These are phyloP conservation scores for Thymelicus sylvestris DNA, from an alignment of 2,888 invertebrate genomes.

Conservation along the genomic window DNA sequence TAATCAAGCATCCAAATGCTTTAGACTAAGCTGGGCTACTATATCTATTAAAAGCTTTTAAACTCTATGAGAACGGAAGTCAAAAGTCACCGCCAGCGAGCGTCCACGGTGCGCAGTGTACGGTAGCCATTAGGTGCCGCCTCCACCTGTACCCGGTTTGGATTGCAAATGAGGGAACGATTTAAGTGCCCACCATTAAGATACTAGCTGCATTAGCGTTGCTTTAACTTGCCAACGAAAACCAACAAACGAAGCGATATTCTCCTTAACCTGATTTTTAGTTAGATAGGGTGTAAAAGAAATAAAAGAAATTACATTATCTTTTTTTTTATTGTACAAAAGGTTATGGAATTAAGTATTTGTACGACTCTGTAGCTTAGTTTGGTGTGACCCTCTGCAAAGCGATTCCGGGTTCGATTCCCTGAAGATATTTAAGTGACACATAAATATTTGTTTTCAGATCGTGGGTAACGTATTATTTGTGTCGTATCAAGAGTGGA, in stretches of 20 bases:
- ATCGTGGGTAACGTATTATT: too few species aligned
- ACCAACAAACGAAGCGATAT: background rate
- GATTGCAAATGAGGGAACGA: conserved; percentile 1
- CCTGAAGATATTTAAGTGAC: too few species aligned
- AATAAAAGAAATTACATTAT: too few species aligned
- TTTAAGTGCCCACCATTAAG: conserved; percentile 3
- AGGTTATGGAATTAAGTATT: too few species aligned
- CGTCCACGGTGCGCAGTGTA: too few species aligned
- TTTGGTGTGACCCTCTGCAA: too few species aligned
- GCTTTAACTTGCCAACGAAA: background rate
- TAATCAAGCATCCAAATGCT: too few species aligned
- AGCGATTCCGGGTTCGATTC: too few species aligned
- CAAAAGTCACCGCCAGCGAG: background rate
- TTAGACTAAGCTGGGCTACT: background rate
- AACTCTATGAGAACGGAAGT: background rate
- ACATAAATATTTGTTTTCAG: too few species aligned
- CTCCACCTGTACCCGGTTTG: background rate
- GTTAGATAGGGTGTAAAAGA: background rate
- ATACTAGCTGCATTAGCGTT: background rate
- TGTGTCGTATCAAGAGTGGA: too few species aligned
- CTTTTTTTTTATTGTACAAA: too few species aligned
- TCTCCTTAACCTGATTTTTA: background rate
- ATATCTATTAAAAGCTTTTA: conserved; percentile 2
- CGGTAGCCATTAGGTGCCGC: background rate
- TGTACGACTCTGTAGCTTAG: too few species aligned